Conservation (phyloP, 2,888 invertebrate species). For the Ethmia dodecea region DNA sequence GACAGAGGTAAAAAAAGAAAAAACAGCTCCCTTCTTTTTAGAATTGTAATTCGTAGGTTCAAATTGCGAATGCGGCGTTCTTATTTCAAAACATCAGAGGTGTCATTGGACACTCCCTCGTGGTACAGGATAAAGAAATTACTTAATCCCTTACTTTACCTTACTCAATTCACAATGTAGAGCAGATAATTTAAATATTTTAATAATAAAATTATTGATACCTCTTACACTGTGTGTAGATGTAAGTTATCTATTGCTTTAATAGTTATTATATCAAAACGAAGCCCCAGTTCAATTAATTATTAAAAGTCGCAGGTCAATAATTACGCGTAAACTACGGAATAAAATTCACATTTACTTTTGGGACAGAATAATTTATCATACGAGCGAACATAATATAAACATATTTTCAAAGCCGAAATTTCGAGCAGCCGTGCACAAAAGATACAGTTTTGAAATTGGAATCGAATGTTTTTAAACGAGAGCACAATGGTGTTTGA, state of each 20-base stretch:
- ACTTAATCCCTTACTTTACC: constrained; percentile 4
- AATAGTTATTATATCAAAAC: no score
- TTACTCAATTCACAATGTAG: no score
- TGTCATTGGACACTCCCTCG: constrained; percentile 73
- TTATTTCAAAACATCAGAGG: constrained; percentile 76
- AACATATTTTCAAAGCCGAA: not conserved
- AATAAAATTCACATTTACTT: not conserved
- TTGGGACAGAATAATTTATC: not conserved
- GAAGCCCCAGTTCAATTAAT: no score
- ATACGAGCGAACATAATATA: not conserved
- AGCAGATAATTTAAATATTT: no score
- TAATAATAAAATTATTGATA: no score
- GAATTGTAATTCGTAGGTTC: constrained; percentile 76
- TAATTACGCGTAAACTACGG: no score
- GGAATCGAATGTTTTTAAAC: constrained; percentile 69
- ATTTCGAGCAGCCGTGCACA: constrained; percentile 11
- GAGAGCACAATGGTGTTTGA: constrained; percentile 46
- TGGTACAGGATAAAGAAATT: constrained; percentile 40
- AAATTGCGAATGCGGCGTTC: constrained; percentile 73
- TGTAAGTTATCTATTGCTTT: no score
- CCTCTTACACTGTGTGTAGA: no score
- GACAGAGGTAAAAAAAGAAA: constrained; percentile 45
- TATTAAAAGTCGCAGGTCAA: no score
- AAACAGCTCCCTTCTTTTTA: constrained; percentile 64
- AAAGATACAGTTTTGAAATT: constrained; percentile 50